Percentiles rank a stretch among this genome's conserved stretches.
These are phyloP conservation scores for Folsomia candida DNA, from an alignment of 2,888 invertebrate genomes.

Conservation along the genomic window DNA sequence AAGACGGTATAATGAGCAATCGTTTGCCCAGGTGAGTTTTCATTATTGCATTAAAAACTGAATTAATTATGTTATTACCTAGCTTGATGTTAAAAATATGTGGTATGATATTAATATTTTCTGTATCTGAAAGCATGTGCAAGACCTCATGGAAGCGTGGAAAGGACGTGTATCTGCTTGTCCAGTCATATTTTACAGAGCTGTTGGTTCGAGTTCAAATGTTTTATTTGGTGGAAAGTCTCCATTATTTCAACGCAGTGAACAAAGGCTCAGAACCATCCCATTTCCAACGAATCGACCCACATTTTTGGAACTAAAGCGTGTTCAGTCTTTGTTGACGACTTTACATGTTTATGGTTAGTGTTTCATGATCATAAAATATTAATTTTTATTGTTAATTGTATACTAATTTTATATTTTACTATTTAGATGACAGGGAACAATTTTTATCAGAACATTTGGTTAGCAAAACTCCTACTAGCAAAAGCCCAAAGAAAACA, in stretches of 20 bases:
- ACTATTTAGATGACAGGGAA: constrained; percentile 8
- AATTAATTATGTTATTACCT: not conserved
- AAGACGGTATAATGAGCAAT: constrained; percentile 74
- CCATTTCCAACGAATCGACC: constrained; percentile 81
- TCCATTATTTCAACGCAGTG: constrained; percentile 65
- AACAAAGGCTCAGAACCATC: constrained; percentile 65
- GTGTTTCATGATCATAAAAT: constrained; percentile 6
- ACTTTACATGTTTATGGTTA: constrained; percentile 31
- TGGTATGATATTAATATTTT: constrained; percentile 19
- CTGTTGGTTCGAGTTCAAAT: constrained; percentile 71
- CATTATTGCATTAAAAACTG: not conserved
- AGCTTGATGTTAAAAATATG: not conserved
- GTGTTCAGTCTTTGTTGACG: constrained; percentile 69
- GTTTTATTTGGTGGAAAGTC: constrained; percentile 72
- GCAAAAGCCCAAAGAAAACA: constrained; percentile 18
- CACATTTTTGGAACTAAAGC: constrained; percentile 73
- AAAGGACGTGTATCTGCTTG: constrained; percentile 64
- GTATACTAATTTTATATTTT: not conserved
- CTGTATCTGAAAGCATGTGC: constrained; percentile 70
- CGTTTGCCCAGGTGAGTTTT: constrained; percentile 65
- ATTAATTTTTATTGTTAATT: not conserved
- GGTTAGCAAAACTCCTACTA: not conserved
- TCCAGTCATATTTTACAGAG: constrained; percentile 71
- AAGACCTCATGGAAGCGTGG: constrained; percentile 70
- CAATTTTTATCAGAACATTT: constrained; percentile 19